Evolutionary conservation across 2,113 vertebrate genomes (phyloP), one percentile per base, ranked within the genome.

Genomic region (Heliornis fulica): DNA sequence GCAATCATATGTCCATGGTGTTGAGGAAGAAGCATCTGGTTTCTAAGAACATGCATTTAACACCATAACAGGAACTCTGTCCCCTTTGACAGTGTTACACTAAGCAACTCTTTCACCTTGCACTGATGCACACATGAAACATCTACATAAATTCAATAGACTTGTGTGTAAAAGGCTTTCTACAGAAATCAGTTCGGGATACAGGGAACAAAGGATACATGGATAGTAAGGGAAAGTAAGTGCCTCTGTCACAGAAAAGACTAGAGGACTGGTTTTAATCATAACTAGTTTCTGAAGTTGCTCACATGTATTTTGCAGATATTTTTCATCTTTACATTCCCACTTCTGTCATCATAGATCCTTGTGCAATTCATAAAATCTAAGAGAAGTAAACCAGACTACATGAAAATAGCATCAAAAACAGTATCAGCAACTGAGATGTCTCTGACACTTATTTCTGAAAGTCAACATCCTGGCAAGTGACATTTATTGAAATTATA

Each of bases 401-500:
- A n/a, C 41, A n/a, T 13, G 57, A 16, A 81, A 81, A 80, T 7
- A 77, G 81, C 64, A 80, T 34, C 85, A 75, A 38, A 36, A 85
- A 53, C 32, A 32, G 4, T 11, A 57, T 48, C 77, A 81, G 80
- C 34, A 85, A 71, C 69, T 38, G 68, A 61, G 9, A 75, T 53
- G 57, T 11, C 63, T 78, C 54, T 78, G 54, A 41, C 59, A 57
- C 40, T 50, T 79, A 68, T 86, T 93, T 82, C 93, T 90, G 64
- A 83, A 91, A 78, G 78, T 41, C 64, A 89, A 65, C 70, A 54
- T 32, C 46, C 54, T 81, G 59, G 65, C 69, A 96, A 86, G 71
- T 2, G 13, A 43, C 21, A 59, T 40, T 45, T 75, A 59, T 53
- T 53, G 70, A 71, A 87, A 66, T 51, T 45, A 78, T 2, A 90